phyloP scores from a whole-genome alignment of 2,888 invertebrate genomes.

The Leptinotarsa tumamoca region DNA sequence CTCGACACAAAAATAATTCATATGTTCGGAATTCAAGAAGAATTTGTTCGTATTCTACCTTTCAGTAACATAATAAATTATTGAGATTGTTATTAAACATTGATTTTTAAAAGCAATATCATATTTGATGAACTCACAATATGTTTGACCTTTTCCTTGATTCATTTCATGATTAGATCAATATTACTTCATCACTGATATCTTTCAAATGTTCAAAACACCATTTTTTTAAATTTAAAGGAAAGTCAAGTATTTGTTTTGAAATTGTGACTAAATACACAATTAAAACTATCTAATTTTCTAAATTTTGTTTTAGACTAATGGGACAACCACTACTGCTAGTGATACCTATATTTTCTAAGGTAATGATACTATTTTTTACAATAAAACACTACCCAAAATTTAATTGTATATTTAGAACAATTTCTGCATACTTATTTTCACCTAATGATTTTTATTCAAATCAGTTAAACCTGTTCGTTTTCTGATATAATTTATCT shows the following conservation, averaged over 20 bases:
- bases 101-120: too few species aligned
- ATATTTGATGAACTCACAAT: too few species aligned
- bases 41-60: too few species aligned
- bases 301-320: slow-evolving; percentile 74
- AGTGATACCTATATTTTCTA: slow-evolving; percentile 92
- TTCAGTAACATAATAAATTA: too few species aligned
- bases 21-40: too few species aligned
- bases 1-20: too few species aligned
- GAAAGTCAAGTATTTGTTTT: background rate
- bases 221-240: too few species aligned
- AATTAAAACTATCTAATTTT: slow-evolving; percentile 47
- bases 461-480: background rate
- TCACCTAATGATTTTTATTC: background rate
- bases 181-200: too few species aligned
- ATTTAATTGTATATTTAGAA: slow-evolving; percentile 51
- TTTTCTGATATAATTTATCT: background rate
- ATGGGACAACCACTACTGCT: slow-evolving; percentile 75
- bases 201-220: too few species aligned
- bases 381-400: background rate
- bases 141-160: too few species aligned
- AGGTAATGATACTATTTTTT: slow-evolving; percentile 59
- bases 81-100: too few species aligned
- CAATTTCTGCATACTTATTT: slow-evolving; percentile 23
- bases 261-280: slow-evolving; percentile 54
- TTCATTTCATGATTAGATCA: too few species aligned